Evolutionary conservation across 2,888 invertebrate genomes (phyloP), one percentile per base, ranked within the genome.

Genomic region (Cerastoderma edule): DNA sequence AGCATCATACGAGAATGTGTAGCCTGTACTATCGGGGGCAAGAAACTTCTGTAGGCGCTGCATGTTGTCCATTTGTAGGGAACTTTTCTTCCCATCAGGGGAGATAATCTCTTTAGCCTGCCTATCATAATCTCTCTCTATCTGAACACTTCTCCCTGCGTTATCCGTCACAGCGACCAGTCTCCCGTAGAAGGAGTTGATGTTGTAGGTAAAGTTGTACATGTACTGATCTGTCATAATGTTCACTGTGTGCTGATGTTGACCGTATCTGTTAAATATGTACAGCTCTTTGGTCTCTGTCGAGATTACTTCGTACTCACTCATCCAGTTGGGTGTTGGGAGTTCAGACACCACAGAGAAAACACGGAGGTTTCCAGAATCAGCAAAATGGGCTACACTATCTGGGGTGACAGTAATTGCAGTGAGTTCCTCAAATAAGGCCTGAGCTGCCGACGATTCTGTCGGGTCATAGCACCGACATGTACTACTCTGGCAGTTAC

Each of bases 171-270:
- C 98, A 0, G 97, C 96, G 89, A 97, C 97, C 68, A 99, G 94
- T 90, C 97, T 97, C 91, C 99, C 99, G 63, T 97, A 98, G 91
- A 97, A 98, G 0, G 98, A 98, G 91, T 98, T 98, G 0, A 98
- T 97, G 86, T 97, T 98, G 94, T 99, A 99, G 30, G 98, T 94
- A 94, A 99, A 99, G 63, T 97, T 97, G 93, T 98, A 99, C 91
- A 98, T 95, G 5, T 96, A 96, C 93, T 97, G 97, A 63, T 97
- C 97, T n/a, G 98, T 98, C 60, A 98, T 96, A 76, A 99, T 94
- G 93, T 98, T 98, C 92, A 96, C 97, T 1, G 99, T 99, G 32
- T 96, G 96, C 32, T 97, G 96, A 93, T 99, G 99, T 92, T 99
- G 99, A 0, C 99, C 99, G 91, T 97, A 98, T 33, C 92, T 85